These are phyloP conservation scores for Nemoura dubitans DNA, from an alignment of 2,888 invertebrate species.

Conservation along the genomic window DNA sequence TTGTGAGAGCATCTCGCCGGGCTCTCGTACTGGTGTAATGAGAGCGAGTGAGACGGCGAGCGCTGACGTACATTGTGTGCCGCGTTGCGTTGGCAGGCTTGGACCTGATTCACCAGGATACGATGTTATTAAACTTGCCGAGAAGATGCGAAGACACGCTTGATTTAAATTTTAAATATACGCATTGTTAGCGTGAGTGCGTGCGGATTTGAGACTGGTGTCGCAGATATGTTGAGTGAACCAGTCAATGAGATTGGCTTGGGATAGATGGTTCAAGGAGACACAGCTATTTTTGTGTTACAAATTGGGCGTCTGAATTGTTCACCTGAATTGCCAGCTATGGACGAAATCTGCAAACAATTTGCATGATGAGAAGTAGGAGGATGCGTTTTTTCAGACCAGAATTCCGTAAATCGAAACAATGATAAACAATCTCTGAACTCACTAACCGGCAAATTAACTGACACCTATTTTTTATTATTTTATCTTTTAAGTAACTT, in stretches of 20 bases:
- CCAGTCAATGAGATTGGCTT: not conserved
- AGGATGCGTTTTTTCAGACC: not conserved
- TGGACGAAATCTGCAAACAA: not conserved
- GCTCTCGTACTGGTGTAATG: not conserved
- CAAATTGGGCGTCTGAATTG: not conserved
- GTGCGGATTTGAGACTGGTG: not conserved
- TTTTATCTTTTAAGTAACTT: not conserved
- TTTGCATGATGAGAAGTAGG: not conserved
- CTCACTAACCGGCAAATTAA: not conserved
- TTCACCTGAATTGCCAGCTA: too few relatives aligned
- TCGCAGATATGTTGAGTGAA: not conserved
- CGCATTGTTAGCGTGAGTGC: not conserved
- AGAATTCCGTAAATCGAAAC: not conserved
- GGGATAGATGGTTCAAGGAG: not conserved
- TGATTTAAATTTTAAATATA: not conserved
- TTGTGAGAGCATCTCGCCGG: slow-evolving; percentile 23
- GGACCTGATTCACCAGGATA: not conserved
- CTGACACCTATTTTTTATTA: not conserved
- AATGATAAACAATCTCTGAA: not conserved
- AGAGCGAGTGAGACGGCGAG: not conserved
- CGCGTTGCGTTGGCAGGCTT: too few relatives aligned
- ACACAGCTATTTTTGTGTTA: not conserved
- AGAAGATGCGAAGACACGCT: too few relatives aligned
- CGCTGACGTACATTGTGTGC: too few relatives aligned
- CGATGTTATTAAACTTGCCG: not conserved